phyloP scores from a whole-genome alignment of 1,140 invertebrate genomes.

The Drosophila melanica region DNA sequence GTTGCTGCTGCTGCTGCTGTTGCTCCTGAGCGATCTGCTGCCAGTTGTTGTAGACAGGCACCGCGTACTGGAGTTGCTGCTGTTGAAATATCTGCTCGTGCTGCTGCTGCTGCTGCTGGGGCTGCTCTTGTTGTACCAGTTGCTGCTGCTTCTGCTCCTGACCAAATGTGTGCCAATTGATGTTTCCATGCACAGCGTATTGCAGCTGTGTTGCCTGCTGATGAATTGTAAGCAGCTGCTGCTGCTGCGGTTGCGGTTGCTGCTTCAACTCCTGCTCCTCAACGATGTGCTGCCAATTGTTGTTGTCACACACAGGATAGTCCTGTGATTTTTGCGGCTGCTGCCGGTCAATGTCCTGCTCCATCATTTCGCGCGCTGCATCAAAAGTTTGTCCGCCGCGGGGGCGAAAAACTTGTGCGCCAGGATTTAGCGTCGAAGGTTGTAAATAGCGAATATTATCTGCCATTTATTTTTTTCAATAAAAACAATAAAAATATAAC shows the following conservation, averaged over 20 bases:
- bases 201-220: background rate
- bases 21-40: background rate
- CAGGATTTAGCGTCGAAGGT: conserved; percentile 1
- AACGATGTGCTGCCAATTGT: too few relatives aligned
- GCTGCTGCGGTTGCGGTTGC: background rate
- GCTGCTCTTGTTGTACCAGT: background rate
- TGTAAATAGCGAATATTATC: background rate
- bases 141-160: background rate
- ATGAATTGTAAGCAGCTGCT: background rate
- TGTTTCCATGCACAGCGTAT: background rate
- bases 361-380: too few relatives aligned
- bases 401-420: background rate
- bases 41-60: background rate
- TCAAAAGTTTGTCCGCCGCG: background rate
- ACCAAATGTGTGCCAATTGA: background rate
- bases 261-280: background rate
- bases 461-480: conserved; percentile 1
- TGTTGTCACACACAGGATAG: background rate
- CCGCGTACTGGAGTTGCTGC: background rate
- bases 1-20: background rate
- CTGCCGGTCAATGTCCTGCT: background rate
- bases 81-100: background rate
- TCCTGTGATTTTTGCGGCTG: background rate
- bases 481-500: conserved; percentile 6
- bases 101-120: too few relatives aligned